Evolutionary conservation across 2,888 invertebrate genomes (phyloP).

Genomic region (Eilema caniola): DNA sequence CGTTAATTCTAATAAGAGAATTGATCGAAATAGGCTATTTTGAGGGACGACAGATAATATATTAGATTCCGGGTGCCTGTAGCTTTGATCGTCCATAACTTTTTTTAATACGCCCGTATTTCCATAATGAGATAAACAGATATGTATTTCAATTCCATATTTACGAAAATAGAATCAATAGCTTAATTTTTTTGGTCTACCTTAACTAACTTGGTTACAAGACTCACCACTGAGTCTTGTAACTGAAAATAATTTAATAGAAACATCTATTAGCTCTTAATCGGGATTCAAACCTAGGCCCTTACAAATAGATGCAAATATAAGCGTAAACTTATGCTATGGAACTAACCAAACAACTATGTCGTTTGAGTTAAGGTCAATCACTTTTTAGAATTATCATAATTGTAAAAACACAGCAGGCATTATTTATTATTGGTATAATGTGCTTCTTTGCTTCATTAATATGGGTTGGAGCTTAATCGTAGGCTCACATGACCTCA

Average conservation of each 20-base stretch:
- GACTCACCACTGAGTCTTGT: too few relatives aligned
- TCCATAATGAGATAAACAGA: background rate
- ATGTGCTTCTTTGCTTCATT: background rate
- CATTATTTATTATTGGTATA: background rate
- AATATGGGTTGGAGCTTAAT: too few relatives aligned
- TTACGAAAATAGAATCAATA: too few relatives aligned
- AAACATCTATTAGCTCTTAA: too few relatives aligned
- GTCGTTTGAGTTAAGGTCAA: too few relatives aligned
- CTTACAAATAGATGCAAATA: background rate
- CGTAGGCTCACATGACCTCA: background rate
- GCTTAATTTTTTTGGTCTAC: too few relatives aligned
- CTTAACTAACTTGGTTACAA: too few relatives aligned
- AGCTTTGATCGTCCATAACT: background rate
- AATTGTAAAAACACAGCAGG: background rate
- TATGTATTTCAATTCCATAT: background rate
- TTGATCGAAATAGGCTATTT: slow-evolving; percentile 19
- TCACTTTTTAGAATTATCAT: background rate
- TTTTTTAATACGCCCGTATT: background rate
- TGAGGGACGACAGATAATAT: slow-evolving; percentile 3
- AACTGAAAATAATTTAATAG: too few relatives aligned
- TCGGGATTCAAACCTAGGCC: too few relatives aligned
- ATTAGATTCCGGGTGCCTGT: background rate
- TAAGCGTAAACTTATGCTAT: too few relatives aligned
- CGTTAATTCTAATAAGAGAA: slow-evolving; percentile 44
- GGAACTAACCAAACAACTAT: background rate